Evolutionary conservation across 2,797 vertebrate genomes (phyloP), one percentile per base, ranked within the genome.

Genomic region (Epinephelus awoara): DNA sequence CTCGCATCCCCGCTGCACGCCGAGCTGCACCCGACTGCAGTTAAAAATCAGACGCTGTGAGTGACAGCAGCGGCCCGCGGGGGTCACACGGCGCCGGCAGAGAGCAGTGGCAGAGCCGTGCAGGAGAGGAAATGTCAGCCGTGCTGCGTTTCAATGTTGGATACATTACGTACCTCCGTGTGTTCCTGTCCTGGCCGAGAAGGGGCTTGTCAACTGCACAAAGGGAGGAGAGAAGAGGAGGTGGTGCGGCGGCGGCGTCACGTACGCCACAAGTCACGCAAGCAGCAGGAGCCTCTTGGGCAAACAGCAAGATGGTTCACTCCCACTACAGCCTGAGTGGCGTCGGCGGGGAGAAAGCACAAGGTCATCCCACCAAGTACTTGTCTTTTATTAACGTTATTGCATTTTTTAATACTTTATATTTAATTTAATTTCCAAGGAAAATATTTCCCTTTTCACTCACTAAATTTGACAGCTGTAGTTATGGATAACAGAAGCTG

Each of bases 181-280:
- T 71, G 75, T 79, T 74, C 75, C 83, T 71, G 86, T 91, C 89
- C 86, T 72, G 86, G 54, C 73, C 65, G 86, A 87, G 80, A 86
- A 86, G 78, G 77, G 88, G 85, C 68, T 67, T 77, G 85, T 91
- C 80, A 85, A 80, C 86, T 14, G 89, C 83, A 91, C 90, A 91
- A 91, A 90, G 86, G 86, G 91, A 92, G 89, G 92, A 89, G 89
- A 86, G 57, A 84, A 44, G 65, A 83, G 68, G 85, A 88, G 88
- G 80, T 19, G 77, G 69, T 23, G 84, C 72, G 6, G 51, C 80
- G 91, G n/a, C n/a, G n/a, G n/a, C n/a, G n/a, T 89, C 89, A 90
- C 73, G 69, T 72, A 85, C 81, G 81, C 25, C 47, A 44, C 49
- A 3, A 75, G 74, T 75, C 44, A 90, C 89, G 89, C 64, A 75